Conservation (phyloP, 2,113 vertebrate genomes). For the Antidorcas marsupialis region DNA sequence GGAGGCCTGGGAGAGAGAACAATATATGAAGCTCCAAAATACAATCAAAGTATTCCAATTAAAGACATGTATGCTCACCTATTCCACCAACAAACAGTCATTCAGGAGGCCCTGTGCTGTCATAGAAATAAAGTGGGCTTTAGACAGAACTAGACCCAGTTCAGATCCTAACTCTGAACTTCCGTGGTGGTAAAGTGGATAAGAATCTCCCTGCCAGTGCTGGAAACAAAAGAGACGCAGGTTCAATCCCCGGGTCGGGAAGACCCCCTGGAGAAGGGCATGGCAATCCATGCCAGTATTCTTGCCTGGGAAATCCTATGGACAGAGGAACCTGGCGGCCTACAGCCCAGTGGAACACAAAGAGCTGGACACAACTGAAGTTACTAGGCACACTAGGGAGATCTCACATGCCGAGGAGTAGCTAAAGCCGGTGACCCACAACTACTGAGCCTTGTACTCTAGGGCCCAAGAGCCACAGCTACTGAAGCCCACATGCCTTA, state of each 20-base stretch:
- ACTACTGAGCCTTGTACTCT: background rate
- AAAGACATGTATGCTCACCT: background rate
- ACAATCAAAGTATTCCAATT: background rate
- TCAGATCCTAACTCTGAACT: background rate
- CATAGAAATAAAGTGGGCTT: background rate
- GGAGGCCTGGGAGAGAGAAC: background rate
- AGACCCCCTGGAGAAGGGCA: background rate
- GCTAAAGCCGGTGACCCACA: background rate
- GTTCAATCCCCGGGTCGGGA: background rate
- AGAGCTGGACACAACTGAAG: background rate
- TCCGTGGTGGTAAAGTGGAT: background rate
- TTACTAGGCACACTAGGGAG: background rate
- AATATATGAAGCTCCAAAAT: background rate
- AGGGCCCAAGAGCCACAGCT: background rate
- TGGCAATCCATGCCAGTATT: background rate
- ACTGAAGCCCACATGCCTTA: background rate
- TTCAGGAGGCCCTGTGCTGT: background rate
- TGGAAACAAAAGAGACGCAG: background rate
- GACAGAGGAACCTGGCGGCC: background rate
- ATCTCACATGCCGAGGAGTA: background rate
- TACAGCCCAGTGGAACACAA: background rate
- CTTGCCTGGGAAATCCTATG: background rate
- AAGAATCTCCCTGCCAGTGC: background rate
- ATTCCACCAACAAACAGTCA: conserved; percentile 25
- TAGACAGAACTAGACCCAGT: background rate